These are phyloP conservation scores for Diabrotica undecimpunctata DNA, from an alignment of 1,140 invertebrate genomes.

Conservation along the genomic window DNA sequence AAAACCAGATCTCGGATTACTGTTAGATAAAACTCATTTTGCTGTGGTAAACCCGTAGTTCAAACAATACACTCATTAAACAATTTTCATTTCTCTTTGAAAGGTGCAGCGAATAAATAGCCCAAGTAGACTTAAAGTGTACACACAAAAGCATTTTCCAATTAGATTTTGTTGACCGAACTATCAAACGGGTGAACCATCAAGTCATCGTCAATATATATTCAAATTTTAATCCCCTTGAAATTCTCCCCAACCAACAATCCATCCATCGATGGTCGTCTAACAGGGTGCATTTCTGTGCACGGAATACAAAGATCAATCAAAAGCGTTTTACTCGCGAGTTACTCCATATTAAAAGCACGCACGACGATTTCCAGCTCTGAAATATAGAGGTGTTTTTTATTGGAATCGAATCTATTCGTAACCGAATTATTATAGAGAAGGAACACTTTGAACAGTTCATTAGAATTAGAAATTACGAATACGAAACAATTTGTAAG, in stretches of 20 bases:
- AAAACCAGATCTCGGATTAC: too few relatives aligned
- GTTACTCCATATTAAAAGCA: slow-evolving; percentile 21
- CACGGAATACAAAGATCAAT: slow-evolving; percentile 33
- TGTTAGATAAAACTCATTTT: too few relatives aligned
- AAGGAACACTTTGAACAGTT: too few relatives aligned
- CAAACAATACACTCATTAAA: too few relatives aligned
- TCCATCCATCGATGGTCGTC: not conserved
- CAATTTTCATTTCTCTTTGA: too few relatives aligned
- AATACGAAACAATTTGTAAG: too few relatives aligned
- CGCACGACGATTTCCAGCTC: slow-evolving; percentile 13
- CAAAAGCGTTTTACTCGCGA: slow-evolving; percentile 27
- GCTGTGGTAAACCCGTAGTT: too few relatives aligned
- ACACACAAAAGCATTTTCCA: not conserved
- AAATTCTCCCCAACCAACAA: slow-evolving; percentile 8
- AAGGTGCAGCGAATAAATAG: too few relatives aligned
- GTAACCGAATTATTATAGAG: too few relatives aligned
- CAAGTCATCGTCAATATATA: slow-evolving; percentile 30
- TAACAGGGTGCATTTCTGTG: slow-evolving; percentile 27
- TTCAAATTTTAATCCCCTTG: slow-evolving; percentile 31
- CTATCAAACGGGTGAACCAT: slow-evolving; percentile 16
- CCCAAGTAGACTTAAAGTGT: too few relatives aligned
- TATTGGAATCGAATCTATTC: too few relatives aligned
- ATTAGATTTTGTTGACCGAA: not conserved
- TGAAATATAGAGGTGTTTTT: not conserved
- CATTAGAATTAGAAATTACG: too few relatives aligned